Conservation (phyloP, 2,113 vertebrate species). For the Pristiophorus japonicus region DNA sequence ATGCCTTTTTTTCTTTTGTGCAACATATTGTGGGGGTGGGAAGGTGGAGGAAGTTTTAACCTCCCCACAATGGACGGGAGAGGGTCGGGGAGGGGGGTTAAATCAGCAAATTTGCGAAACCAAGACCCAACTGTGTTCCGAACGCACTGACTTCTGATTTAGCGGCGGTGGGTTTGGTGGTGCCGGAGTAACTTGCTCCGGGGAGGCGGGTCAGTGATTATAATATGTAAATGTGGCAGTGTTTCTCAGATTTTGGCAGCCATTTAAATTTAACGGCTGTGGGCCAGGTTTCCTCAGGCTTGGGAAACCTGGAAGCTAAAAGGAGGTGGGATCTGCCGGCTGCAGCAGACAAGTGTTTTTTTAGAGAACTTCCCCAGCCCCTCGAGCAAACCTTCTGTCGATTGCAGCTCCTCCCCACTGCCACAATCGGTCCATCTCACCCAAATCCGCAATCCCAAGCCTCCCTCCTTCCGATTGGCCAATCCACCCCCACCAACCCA, state of each 20-base stretch:
- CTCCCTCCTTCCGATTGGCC: background rate
- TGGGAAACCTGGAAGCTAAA: background rate
- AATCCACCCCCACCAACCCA: background rate
- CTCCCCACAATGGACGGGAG: background rate
- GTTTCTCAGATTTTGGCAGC: background rate
- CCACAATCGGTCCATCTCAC: background rate
- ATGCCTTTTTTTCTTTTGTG: background rate
- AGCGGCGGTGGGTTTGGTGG: background rate
- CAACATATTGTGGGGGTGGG: background rate
- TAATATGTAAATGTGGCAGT: background rate
- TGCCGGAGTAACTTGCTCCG: too few species aligned
- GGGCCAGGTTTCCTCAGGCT: background rate
- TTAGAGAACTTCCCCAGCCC: too few species aligned
- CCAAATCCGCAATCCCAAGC: background rate
- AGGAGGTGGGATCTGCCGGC: background rate
- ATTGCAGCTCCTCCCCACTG: background rate
- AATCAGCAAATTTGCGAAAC: background rate
- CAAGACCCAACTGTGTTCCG: background rate
- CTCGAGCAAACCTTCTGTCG: background rate
- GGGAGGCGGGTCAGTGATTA: background rate
- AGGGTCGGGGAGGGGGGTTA: background rate
- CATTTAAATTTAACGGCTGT: background rate
- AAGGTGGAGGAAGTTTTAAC: too few species aligned
- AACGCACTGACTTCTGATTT: background rate
- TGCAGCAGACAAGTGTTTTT: background rate